Evolutionary conservation across 1,140 invertebrate genomes (phyloP), one percentile per base, ranked within the genome.

Genomic region (Drosophila gunungcola): DNA sequence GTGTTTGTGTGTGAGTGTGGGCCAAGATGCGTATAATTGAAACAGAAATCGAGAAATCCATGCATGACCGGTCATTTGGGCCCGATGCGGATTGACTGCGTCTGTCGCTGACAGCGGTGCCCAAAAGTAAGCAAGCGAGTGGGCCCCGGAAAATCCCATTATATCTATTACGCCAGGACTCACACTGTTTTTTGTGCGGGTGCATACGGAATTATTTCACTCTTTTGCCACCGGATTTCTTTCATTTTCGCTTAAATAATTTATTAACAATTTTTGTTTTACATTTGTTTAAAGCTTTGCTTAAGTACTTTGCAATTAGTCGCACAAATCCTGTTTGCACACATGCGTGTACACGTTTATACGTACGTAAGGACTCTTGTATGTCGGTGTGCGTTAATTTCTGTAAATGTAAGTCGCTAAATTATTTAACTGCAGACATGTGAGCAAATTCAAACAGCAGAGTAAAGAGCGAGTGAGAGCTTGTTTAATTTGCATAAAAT

Each of bases 281-380:
- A 70, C 80, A 89, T 88, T 91, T 84, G 80, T 91, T 91, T 88
- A 65, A 81, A 89, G 80, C 83, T 79, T 84, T 91, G 80, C 88
- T 91, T 88, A 91, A 91, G 88, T 73, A 91, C 88, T 91, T 91
- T 91, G 83, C 88, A 91, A 91, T 91, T 91, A 91, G 88, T 91
- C 80, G 80, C 80, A 41, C 81, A 91, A 91, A 91, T 91, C 88
- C 88, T 64, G 69, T 90, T 90, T 90, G 78, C 63, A 64, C 56
- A 78, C 81, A 32, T 51, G 49, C 55, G 76, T 53, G 58, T 13
- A 11, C 41, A n/a, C 9, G n/a, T 52, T 2, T 38, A 27, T 39
- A 32, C 27, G 13, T 60, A 13, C 58, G 16, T 41, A 46, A 63
- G 34, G 41, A 63, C 62, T 21, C 39, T 38, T 48, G 27, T 34